These are phyloP conservation scores for Tringa solitaria DNA, from an alignment of 2,113 vertebrate genomes.

Conservation along the genomic window DNA sequence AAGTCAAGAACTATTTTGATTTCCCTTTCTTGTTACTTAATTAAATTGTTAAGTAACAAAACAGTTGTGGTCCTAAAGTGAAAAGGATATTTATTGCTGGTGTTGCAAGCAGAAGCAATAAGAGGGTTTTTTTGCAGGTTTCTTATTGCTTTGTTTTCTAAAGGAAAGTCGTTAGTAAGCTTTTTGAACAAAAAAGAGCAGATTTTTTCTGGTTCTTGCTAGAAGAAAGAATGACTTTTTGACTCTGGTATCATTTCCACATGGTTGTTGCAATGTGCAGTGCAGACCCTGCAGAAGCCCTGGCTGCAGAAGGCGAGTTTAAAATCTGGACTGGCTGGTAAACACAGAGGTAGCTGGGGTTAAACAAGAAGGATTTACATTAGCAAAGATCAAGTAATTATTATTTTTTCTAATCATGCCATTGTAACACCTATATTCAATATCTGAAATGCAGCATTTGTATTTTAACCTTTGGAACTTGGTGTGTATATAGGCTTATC, in stretches of 20 bases:
- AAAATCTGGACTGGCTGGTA: neutral
- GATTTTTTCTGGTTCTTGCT: neutral
- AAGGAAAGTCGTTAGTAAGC: neutral
- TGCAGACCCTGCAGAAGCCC: neutral
- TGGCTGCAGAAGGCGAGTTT: neutral
- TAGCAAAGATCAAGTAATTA: neutral
- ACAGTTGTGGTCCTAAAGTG: neutral
- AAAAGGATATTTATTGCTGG: neutral
- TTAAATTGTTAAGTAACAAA: neutral
- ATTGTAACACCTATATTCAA: neutral
- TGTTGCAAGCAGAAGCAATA: neutral
- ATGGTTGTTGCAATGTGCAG: neutral
- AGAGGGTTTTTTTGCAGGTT: fast-evolving
- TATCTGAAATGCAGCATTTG: neutral
- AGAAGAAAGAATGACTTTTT: neutral
- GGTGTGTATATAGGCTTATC: constrained; percentile 75
- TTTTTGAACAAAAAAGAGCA: neutral
- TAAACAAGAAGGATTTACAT: neutral
- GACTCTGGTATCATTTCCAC: neutral
- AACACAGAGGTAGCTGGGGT: neutral
- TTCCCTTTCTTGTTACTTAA: neutral
- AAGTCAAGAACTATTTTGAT: neutral
- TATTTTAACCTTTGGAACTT: constrained; percentile 57
- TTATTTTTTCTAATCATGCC: neutral
- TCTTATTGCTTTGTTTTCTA: neutral